Percentiles rank a stretch among this genome's conserved stretches.
phyloP scores from a whole-genome alignment of 2,113 vertebrate species.

The Himantopus leucocephalus region DNA sequence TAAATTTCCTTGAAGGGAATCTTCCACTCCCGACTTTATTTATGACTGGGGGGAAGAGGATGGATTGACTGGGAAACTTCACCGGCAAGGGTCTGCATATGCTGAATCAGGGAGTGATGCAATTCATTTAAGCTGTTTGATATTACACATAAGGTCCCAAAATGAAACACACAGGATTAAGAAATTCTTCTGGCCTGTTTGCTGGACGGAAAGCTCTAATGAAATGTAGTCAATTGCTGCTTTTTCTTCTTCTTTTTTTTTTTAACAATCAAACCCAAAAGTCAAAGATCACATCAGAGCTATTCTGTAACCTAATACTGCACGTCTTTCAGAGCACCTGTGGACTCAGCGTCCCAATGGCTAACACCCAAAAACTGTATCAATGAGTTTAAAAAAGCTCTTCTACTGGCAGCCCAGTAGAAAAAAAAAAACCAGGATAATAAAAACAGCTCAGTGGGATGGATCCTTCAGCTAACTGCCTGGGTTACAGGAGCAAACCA shows the following conservation, averaged over 20 bases:
- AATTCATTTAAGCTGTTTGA: slow-evolving; percentile 19
- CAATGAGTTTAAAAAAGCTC: background rate
- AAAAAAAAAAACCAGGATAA: background rate
- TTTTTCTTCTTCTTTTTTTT: background rate
- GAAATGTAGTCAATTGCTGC: background rate
- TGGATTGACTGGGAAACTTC: slow-evolving; percentile 54
- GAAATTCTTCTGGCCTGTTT: background rate
- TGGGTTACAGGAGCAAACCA: background rate
- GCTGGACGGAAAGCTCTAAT: background rate
- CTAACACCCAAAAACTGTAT: background rate
- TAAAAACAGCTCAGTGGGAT: background rate
- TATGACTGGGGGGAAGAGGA: slow-evolving; percentile 15
- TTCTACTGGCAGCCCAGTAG: background rate
- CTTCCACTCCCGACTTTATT: slow-evolving; percentile 52
- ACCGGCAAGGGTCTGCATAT: background rate
- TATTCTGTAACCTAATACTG: background rate
- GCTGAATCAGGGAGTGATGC: background rate
- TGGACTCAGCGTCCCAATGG: background rate
- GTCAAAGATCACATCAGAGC: background rate
- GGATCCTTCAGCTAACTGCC: background rate
- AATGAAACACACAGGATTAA: background rate
- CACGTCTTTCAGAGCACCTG: background rate
- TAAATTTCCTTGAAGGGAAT: slow-evolving; percentile 66
- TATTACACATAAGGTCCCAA: slow-evolving; percentile 7
- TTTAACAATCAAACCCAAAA: background rate